Percentiles rank a stretch among this genome's conserved stretches.
Conservation (phyloP, 2,888 invertebrate genomes). For the Morinoia aosen region DNA sequence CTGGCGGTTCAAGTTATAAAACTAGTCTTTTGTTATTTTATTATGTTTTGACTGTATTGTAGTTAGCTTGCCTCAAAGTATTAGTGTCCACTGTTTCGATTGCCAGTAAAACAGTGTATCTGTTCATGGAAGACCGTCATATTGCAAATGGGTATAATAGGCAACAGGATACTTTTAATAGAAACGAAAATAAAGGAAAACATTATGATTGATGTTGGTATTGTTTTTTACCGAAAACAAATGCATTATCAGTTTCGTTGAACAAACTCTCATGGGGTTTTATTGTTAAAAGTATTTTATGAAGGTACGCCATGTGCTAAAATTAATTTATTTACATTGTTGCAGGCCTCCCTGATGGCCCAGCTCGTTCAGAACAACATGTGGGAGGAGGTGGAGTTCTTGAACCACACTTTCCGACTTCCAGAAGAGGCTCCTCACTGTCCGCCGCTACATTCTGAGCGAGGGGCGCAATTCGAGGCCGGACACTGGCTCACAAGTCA, state of each 20-base stretch:
- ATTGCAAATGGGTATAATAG: no score
- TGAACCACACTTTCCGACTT: constrained; percentile 41
- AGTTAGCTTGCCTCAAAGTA: no score
- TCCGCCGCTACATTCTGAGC: background rate
- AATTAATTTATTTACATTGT: background rate
- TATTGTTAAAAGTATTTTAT: background rate
- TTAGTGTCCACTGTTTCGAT: no score
- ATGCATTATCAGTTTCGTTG: no score
- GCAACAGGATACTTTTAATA: no score
- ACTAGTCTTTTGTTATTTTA: background rate
- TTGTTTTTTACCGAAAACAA: no score
- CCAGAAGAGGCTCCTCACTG: constrained; percentile 16
- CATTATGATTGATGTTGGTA: no score
- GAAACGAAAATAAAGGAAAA: no score
- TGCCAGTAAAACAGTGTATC: no score
- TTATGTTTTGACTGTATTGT: no score
- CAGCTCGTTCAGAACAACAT: constrained; percentile 6
- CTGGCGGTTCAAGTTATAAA: background rate
- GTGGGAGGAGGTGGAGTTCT: constrained; percentile 49
- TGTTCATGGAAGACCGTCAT: no score
- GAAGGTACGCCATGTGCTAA: background rate
- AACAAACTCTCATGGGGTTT: background rate
- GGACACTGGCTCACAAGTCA: constrained; percentile 2
- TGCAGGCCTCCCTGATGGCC: constrained; percentile 45
- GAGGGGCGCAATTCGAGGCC: background rate